Conservation (phyloP, 2,888 invertebrate species). For the Drosophila macrospina region DNA sequence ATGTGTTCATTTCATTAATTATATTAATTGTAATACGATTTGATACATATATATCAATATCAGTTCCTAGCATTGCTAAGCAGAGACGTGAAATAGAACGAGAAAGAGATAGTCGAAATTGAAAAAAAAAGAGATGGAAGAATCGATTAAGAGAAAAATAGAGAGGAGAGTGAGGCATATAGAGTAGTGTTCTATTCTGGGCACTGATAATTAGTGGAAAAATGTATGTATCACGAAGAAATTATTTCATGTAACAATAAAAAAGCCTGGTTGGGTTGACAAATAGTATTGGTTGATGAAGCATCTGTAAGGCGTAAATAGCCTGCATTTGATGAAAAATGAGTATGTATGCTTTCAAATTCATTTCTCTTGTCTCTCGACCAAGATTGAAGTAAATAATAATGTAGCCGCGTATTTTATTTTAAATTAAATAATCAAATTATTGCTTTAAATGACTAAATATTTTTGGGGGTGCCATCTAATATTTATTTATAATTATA, state of each 20-base stretch:
- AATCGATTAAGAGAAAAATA: too few relatives aligned
- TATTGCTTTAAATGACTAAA: neutral
- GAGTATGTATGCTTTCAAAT: neutral
- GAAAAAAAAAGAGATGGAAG: neutral
- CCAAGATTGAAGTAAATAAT: neutral
- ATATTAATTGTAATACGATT: neutral
- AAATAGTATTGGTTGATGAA: neutral
- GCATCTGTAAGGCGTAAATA: neutral
- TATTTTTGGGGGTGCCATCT: slow-evolving; percentile 4
- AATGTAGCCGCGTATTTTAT: neutral
- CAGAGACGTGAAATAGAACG: slow-evolving; percentile 3
- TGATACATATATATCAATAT: neutral
- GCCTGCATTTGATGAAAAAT: neutral
- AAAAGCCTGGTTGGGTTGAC: neutral
- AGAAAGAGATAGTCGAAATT: neutral
- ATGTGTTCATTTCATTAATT: neutral
- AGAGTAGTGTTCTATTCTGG: too few relatives aligned
- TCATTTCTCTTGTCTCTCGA: neutral
- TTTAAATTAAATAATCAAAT: neutral
- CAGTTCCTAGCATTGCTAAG: neutral
- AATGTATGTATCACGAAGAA: neutral
- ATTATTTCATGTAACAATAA: neutral
- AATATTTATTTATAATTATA: slow-evolving; percentile 45
- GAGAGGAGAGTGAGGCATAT: neutral
- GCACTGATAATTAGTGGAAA: neutral